A percentile compares a stretch with the other conserved stretches of the same genome.
Conservation (phyloP, 2,797 vertebrate genomes). For the Ataeniobius toweri region DNA sequence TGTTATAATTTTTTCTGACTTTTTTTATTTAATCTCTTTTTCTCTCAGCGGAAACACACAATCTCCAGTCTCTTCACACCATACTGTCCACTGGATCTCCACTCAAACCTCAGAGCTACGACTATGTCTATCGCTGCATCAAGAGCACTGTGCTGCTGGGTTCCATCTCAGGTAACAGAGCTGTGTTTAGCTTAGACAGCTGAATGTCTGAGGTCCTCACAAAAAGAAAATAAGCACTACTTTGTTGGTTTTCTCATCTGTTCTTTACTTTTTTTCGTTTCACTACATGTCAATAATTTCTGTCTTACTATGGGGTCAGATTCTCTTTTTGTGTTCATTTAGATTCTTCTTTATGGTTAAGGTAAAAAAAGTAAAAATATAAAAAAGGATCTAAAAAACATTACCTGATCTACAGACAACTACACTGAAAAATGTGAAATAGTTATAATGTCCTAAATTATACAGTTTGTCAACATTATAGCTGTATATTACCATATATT, state of each 20-base stretch:
- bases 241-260: background rate
- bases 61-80: conserved; percentile 91
- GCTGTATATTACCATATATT: background rate
- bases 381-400: background rate
- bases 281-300: background rate
- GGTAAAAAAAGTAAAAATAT: background rate
- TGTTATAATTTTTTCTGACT: background rate
- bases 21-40: conserved; percentile 1
- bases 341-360: background rate
- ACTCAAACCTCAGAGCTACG: conserved; percentile 92
- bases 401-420: too few relatives aligned
- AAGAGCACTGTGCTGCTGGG: conserved; percentile 90
- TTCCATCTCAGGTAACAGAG: conserved; percentile 90
- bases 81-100: conserved; percentile 95
- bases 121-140: conserved; percentile 91
- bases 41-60: conserved; percentile 87
- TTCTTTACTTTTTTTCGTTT: background rate
- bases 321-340: background rate
- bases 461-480: background rate
- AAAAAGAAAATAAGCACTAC: background rate
- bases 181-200: background rate
- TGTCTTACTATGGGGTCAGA: background rate
- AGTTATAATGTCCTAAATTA: background rate
- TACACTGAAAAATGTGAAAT: background rate
- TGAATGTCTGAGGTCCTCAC: background rate